Evolutionary conservation across 1,140 invertebrate species (phyloP), one percentile per base, ranked within the genome.

Genomic region (Neoseiulus cucumeris): DNA sequence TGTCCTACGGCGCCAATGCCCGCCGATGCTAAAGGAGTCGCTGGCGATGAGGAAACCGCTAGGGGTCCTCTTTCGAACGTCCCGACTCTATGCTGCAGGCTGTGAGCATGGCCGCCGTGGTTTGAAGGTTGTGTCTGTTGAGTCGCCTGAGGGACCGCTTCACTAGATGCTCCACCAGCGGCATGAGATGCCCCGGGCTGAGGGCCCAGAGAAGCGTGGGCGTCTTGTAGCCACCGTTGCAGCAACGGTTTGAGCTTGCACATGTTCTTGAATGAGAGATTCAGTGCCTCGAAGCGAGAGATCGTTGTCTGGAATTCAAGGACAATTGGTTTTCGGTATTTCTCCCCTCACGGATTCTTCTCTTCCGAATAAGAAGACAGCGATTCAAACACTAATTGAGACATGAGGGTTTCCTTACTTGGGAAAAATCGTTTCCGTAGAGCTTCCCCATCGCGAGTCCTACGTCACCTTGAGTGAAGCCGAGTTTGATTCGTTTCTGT

Each of bases 251-350:
- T 97, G 71, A 98, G 78, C 76, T 98, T 98, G 79, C 94, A 98
- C 94, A 98, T 98, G 74, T 98, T 98, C 76, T 98, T 98, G 78
- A 97, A 98, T 69, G 91, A 96, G 25, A 98, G 80, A 76, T 98
- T 98, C 29, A 98, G 80, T 0, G 94, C 94, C 77, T 98, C 94
- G 76, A 98, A 98, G 74, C 94, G 80, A 28, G 91, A 97, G 69
- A 98, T 98, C 41, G 94, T 98, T 25, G 94, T 98, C 51, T 59
- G 51, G 2, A 59, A 59, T n/a, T n/a, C n/a, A 2, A 59, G 14
- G 33, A 25, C 1, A 20, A 59, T 59, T 25, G 14, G 5, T 47
- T 6, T 39, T 4, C n/a, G n/a, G n/a, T n/a, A n/a, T n/a, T n/a
- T n/a, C n/a, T n/a, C n/a, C n/a, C n/a, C n/a, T n/a, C n/a, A n/a